Conservation (phyloP, 2,888 invertebrate genomes). For the Colostygia pectinataria region DNA sequence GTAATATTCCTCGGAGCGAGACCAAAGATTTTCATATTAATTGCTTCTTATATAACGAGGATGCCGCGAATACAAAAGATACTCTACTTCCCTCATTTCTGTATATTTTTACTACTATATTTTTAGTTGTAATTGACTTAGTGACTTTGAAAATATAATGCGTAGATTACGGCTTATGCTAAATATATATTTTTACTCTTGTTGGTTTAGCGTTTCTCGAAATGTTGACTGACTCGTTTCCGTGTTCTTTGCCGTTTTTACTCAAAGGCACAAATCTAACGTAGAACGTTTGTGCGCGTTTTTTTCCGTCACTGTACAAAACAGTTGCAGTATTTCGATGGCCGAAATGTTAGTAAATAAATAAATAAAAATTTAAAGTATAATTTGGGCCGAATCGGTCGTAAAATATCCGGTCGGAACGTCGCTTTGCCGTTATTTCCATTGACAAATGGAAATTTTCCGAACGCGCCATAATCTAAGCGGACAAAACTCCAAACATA, state of each 20-base stretch:
- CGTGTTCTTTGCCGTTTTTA: background rate
- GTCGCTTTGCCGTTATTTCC: too few species aligned
- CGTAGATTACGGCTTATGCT: conserved; percentile 26
- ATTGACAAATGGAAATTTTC: too few species aligned
- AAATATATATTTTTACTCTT: conserved; percentile 19
- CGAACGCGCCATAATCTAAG: too few species aligned
- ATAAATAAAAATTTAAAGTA: too few species aligned
- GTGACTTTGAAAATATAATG: conserved; percentile 34
- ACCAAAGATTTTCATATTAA: conserved; percentile 64
- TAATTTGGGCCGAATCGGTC: too few species aligned
- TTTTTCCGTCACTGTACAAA: too few species aligned
- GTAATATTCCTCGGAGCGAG: conserved; percentile 52
- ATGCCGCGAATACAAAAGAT: conserved; percentile 42
- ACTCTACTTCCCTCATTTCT: conserved; percentile 43
- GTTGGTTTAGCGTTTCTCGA: background rate
- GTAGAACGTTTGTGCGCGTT: too few species aligned
- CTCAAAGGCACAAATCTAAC: too few species aligned
- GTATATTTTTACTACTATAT: conserved; percentile 34
- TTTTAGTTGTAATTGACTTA: conserved; percentile 39
- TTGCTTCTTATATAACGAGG: conserved; percentile 60
- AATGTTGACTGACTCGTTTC: conserved; percentile 12
- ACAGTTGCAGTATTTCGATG: too few species aligned
- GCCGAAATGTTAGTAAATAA: too few species aligned
- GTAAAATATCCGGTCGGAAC: too few species aligned
- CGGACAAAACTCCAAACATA: too few species aligned